Conservation (phyloP, 1,140 invertebrate species). For the Platyscapa corneri region DNA sequence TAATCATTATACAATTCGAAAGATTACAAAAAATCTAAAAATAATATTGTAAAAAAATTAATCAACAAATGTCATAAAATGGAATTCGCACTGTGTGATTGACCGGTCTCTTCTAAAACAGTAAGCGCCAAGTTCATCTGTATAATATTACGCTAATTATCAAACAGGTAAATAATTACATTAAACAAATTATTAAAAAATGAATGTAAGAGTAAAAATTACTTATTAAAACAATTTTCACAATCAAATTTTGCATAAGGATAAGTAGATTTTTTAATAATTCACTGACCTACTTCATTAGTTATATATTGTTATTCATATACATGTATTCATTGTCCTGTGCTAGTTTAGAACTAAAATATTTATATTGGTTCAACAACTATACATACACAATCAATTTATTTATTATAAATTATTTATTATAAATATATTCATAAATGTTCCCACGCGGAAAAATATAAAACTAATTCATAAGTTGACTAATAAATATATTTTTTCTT, state of each 20-base stretch:
- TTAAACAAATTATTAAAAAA: too few relatives aligned
- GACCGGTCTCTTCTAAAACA: too few relatives aligned
- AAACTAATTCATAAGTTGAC: background rate
- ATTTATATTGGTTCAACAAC: background rate
- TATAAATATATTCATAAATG: background rate
- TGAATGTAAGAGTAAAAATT: too few relatives aligned
- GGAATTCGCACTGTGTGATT: too few relatives aligned
- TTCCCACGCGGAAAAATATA: background rate
- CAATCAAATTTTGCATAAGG: background rate
- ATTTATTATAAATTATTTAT: background rate
- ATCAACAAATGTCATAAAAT: too few relatives aligned
- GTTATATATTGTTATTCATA: background rate
- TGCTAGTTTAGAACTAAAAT: background rate
- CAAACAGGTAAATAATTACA: too few relatives aligned
- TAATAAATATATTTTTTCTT: background rate
- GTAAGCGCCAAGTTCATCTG: too few relatives aligned
- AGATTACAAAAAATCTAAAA: too few relatives aligned
- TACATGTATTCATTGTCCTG: background rate
- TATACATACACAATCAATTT: background rate
- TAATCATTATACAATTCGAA: too few relatives aligned
- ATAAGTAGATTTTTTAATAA: background rate
- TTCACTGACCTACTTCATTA: background rate
- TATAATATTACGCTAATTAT: too few relatives aligned
- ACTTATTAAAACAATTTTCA: too few relatives aligned
- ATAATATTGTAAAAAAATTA: too few relatives aligned